These are phyloP conservation scores for Drosophila jambulina DNA, from an alignment of 1,140 invertebrate genomes.

Conservation along the genomic window DNA sequence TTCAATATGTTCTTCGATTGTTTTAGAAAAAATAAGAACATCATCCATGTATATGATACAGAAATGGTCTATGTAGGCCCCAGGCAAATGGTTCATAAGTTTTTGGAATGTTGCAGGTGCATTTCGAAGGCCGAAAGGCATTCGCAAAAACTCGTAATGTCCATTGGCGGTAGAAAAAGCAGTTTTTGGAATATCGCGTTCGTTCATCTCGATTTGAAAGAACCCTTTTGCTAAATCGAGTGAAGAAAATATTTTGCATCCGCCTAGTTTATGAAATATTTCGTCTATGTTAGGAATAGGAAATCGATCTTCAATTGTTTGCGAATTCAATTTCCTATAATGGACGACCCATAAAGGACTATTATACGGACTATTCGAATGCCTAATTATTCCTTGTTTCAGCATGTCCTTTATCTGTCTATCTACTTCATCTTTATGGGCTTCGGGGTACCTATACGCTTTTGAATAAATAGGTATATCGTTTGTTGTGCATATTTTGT, in stretches of 20 bases:
- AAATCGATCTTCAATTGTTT: neutral
- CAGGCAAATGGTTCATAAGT: neutral
- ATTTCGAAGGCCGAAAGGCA: neutral
- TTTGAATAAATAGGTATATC: neutral
- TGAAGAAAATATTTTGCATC: neutral
- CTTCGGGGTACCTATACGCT: neutral
- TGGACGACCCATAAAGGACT: neutral
- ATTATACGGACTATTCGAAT: neutral
- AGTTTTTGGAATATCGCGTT: neutral
- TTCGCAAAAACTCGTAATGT: neutral
- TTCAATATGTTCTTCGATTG: slow-evolving; percentile 2
- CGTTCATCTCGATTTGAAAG: neutral
- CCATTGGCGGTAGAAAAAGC: neutral
- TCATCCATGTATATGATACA: neutral
- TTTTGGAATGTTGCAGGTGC: neutral
- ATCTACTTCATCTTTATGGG: neutral
- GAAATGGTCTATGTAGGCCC: neutral
- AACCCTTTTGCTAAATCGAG: neutral
- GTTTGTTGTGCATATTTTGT: neutral
- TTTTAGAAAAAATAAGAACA: neutral
- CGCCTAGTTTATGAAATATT: neutral
- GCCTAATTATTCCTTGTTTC: neutral
- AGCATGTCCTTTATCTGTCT: neutral
- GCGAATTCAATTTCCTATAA: neutral
- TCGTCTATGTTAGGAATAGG: neutral